phyloP scores from a whole-genome alignment of 2,113 vertebrate genomes.

The Brachyistius frenatus region DNA sequence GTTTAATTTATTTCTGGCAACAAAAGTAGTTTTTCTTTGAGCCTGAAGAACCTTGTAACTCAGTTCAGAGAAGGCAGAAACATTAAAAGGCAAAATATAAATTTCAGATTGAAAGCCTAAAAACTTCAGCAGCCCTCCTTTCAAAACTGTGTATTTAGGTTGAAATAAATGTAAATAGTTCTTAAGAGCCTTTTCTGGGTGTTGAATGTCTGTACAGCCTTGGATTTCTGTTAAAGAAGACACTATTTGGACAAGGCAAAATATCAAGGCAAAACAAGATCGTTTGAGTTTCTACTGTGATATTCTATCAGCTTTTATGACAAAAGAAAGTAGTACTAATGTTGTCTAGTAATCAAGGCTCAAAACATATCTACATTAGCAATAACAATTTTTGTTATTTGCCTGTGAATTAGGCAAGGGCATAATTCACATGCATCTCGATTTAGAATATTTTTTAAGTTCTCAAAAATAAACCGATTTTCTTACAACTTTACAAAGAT shows the following conservation, averaged over 20 bases:
- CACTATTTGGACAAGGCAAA: background rate
- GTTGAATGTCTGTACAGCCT: background rate
- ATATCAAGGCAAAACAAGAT: background rate
- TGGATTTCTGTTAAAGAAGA: background rate
- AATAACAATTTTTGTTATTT: too few relatives aligned
- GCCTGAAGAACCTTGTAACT: background rate
- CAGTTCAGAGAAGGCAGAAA: background rate
- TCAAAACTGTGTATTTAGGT: too few relatives aligned
- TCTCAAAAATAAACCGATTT: too few relatives aligned
- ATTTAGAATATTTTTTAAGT: too few relatives aligned
- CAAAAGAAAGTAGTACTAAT: too few relatives aligned
- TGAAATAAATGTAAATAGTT: background rate
- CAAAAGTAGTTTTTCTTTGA: constrained; percentile 2
- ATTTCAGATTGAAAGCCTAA: background rate
- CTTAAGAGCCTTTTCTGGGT: background rate
- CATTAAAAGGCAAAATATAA: background rate
- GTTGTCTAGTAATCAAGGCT: too few relatives aligned
- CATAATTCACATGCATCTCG: too few relatives aligned
- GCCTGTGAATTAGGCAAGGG: too few relatives aligned
- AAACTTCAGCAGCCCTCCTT: background rate
- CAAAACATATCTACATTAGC: too few relatives aligned
- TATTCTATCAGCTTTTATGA: too few relatives aligned
- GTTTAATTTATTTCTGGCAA: constrained; percentile 15
- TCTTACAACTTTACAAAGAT: too few relatives aligned
- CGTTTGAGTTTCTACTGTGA: too few relatives aligned